These are phyloP conservation scores for Drosophila infuscata DNA, from an alignment of 2,888 invertebrate genomes.

Conservation along the genomic window DNA sequence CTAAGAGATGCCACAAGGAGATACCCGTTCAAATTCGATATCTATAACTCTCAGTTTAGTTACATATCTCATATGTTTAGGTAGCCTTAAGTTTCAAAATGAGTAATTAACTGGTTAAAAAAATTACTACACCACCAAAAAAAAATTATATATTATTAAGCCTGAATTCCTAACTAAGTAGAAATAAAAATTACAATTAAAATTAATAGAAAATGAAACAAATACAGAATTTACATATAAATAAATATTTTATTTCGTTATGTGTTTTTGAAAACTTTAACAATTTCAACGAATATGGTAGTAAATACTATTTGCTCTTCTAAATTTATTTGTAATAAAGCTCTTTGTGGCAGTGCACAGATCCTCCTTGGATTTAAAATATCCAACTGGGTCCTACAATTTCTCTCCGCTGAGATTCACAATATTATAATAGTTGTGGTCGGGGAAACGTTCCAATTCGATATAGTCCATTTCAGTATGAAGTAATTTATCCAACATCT, in stretches of 20 bases:
- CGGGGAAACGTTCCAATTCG: conserved; percentile 95
- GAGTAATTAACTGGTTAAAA: neutral
- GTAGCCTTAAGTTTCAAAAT: neutral
- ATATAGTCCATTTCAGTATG: conserved; percentile 97
- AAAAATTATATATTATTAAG: neutral
- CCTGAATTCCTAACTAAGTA: neutral
- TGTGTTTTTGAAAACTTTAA: conserved; percentile 5
- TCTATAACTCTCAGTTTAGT: neutral
- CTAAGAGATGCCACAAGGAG: neutral
- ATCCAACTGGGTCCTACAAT: conserved; percentile 82
- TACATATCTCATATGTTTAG: neutral
- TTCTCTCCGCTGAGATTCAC: conserved; percentile 94
- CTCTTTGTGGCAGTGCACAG: conserved; percentile 68
- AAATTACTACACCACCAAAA: too few species aligned
- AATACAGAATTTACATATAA: conserved; percentile 23
- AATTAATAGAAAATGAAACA: neutral
- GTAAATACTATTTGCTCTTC: conserved; percentile 6
- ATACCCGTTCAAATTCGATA: neutral
- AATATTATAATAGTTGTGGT: conserved; percentile 96
- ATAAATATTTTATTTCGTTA: conserved; percentile 25
- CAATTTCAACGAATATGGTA: neutral
- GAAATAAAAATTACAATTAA: neutral
- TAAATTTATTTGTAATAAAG: conserved; percentile 59
- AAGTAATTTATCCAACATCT: conserved; percentile 92
- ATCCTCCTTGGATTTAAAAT: conserved; percentile 2